Percentiles rank a stretch among this genome's conserved stretches.
Evolutionary conservation across 1,140 invertebrate species (phyloP).

Genomic region (Drepana arcuata): DNA sequence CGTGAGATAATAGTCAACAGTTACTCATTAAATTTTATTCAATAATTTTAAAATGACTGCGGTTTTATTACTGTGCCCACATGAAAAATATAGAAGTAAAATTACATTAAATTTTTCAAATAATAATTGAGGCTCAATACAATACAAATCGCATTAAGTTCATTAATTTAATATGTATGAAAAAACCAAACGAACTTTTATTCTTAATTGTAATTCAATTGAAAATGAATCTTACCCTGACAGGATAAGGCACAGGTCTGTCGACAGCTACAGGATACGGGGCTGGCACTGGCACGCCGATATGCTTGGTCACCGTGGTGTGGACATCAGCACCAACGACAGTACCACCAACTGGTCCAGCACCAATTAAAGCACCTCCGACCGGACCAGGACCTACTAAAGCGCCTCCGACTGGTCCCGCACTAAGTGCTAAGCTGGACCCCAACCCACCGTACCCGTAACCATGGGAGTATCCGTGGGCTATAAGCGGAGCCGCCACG

Average conservation of each 20-base stretch:
- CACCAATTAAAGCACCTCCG: conserved; percentile 1
- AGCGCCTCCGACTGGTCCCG: conserved; percentile 2
- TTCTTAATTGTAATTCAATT: no score
- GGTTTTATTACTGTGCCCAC: no score
- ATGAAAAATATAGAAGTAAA: no score
- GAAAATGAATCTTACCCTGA: conserved; percentile 54
- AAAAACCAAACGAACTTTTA: no score
- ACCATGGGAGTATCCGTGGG: conserved; percentile 10
- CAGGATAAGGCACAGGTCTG: conserved; percentile 47
- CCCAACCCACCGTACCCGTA: conserved; percentile 1
- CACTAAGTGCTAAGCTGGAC: conserved; percentile 4
- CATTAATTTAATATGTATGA: no score
- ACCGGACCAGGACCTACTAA: conserved; percentile 4
- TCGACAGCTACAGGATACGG: conserved; percentile 62
- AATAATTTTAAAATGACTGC: no score
- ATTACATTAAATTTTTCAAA: no score
- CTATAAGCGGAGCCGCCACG: conserved; percentile 10
- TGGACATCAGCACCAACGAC: conserved; percentile 61
- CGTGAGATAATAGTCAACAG: no score
- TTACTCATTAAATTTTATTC: no score
- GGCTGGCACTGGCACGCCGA: conserved; percentile 59
- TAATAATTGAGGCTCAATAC: no score
- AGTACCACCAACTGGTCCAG: conserved; percentile 13
- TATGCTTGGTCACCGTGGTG: conserved; percentile 63
- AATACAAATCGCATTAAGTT: no score